Evolutionary conservation across 2,113 vertebrate genomes (phyloP), one percentile per base, ranked within the genome.

Genomic region (Ciconia maguari): DNA sequence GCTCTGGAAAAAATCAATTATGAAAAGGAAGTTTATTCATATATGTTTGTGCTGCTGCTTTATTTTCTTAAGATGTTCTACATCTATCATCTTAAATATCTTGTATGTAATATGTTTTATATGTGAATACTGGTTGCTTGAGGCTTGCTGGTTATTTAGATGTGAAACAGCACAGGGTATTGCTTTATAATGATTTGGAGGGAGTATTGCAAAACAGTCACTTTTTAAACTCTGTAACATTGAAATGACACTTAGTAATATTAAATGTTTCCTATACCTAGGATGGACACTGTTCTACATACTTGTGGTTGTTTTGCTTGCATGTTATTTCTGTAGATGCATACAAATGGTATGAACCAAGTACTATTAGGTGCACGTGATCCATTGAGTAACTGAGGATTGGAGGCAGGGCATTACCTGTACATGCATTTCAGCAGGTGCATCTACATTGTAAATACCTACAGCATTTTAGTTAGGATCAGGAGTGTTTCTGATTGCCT

Each of bases 261-360:
- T 65, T 78, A 42, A 70, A 71, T 85, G 71, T 83, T 87, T 72
- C 32, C 68, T 87, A 54, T 90, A 42, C 54, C 83, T 74, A 77
- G 46, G 34, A 13, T 41, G 66, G 87, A 70, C 82, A 60, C 51
- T 90, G 78, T 74, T 89, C 71, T 70, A 74, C 51, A 16, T 90
- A 62, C 71, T 90, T 13, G 1, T 20, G 62, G 58, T 88, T 96
- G 91, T 94, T 96, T 91, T 90, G 82, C 55, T 87, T 83, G 75
- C 42, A 22, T 61, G 25, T 82, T 93, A 44, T 60, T 95, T 91
- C 86, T 94, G 8, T 26, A 78, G 83, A 48, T 93, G 51, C 90
- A 91, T 95, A 58, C 82, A 91, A 13, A 17, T 88, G 93, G 70
- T 62, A 91, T 96, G 96, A 95, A 54, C 89, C n/a, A 74, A 29